A percentile compares a stretch with the other conserved stretches of the same genome.
These are phyloP conservation scores for Teinopalpus imperialis DNA, from an alignment of 2,888 invertebrate genomes.

Conservation along the genomic window DNA sequence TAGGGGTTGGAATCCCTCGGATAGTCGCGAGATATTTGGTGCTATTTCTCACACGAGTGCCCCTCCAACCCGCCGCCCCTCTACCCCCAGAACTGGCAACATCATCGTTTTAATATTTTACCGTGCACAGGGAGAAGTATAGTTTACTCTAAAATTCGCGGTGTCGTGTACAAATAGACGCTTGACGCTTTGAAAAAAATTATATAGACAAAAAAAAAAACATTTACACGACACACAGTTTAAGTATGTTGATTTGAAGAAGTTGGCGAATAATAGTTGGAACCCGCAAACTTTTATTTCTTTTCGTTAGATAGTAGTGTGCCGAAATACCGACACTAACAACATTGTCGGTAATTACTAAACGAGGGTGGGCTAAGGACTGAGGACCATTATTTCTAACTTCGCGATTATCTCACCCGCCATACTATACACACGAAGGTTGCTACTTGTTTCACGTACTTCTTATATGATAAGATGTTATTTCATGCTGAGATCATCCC, in stretches of 20 bases:
- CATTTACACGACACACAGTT: constrained; percentile 8
- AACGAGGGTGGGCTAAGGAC: too few relatives aligned
- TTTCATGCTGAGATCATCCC: too few relatives aligned
- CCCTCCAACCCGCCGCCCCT: constrained; percentile 32
- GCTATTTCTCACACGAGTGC: constrained; percentile 72
- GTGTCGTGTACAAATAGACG: constrained; percentile 29
- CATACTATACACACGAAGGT: too few relatives aligned
- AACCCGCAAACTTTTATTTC: too few relatives aligned
- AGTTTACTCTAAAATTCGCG: constrained; percentile 40
- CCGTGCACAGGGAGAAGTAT: constrained; percentile 63
- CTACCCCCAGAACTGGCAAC: constrained; percentile 39
- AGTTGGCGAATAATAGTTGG: too few relatives aligned
- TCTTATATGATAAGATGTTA: too few relatives aligned
- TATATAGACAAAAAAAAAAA: constrained; percentile 7
- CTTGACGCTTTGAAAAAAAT: constrained; percentile 24
- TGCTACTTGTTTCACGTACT: too few relatives aligned
- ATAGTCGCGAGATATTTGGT: constrained; percentile 71
- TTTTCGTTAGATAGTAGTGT: too few relatives aligned
- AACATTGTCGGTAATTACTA: too few relatives aligned
- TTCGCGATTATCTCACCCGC: too few relatives aligned
- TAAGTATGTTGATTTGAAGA: constrained; percentile 3
- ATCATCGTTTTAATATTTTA: constrained; percentile 71
- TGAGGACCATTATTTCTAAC: too few relatives aligned
- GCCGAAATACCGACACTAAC: too few relatives aligned
- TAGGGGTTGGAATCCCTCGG: constrained; percentile 70